phyloP scores from a whole-genome alignment of 2,888 invertebrate species.

The Tribolium freemani region DNA sequence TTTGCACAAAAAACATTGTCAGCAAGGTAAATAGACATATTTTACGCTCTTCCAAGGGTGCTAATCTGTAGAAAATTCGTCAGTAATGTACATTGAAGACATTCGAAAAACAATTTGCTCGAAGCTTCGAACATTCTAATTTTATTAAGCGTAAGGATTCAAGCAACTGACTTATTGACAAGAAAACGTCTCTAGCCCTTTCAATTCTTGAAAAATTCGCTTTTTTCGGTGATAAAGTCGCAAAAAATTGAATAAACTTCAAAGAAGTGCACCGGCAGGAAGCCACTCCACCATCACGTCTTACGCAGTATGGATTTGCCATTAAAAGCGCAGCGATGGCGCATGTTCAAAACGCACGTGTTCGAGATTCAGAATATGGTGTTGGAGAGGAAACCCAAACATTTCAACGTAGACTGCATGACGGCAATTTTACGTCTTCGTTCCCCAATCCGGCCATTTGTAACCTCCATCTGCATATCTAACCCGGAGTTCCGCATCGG shows the following conservation, averaged over 20 bases:
- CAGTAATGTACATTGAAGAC: no score
- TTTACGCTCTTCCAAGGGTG: no score
- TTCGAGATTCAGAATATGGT: constrained; percentile 52
- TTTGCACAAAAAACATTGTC: no score
- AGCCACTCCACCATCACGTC: constrained; percentile 4
- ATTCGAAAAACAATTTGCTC: no score
- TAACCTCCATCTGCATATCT: constrained; percentile 22
- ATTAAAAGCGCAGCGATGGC: constrained; percentile 58
- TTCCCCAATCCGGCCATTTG: constrained; percentile 25
- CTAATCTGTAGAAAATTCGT: no score
- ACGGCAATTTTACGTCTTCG: constrained; percentile 39
- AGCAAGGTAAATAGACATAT: no score
- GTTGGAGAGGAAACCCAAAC: constrained; percentile 25
- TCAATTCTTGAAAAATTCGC: no score
- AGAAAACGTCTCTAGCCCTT: no score
- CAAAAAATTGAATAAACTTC: neutral
- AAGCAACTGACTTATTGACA: no score
- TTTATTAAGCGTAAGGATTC: no score
- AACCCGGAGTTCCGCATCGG: constrained; percentile 22
- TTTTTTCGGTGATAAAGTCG: no score
- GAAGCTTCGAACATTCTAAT: no score
- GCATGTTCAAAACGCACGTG: constrained; percentile 61
- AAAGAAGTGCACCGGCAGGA: neutral
- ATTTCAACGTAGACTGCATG: constrained; percentile 42
- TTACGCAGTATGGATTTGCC: constrained; percentile 63